Evolutionary conservation across 2,113 vertebrate species (phyloP), one percentile per base, ranked within the genome.

Genomic region (Connochaetes taurinus): DNA sequence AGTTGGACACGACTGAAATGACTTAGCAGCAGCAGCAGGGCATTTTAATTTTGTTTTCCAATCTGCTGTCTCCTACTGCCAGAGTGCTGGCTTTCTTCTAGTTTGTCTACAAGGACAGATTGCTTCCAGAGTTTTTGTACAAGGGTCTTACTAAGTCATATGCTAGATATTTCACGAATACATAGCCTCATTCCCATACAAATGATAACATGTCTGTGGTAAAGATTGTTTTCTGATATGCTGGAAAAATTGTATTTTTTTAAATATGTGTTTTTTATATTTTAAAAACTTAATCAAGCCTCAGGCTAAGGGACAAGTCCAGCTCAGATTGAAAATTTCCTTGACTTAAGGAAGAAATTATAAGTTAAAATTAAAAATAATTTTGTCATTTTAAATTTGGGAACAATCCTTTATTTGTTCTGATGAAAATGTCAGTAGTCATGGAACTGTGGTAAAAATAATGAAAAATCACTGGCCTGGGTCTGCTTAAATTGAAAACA

Each of bases 401-500:
- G 76, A 1, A 90, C 93, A 97, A 97, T 97, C 95, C 81, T 97
- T 78, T 97, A 97, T 98, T 98, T 98, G 82, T 98, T 97, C 97
- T 98, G 97, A 98, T 97, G 97, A 95, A 97, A 98, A 97, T 94
- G 98, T 98, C 97, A 95, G 98, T 95, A 97, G 87, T 97, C 97
- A 98, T 95, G 81, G 96, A 98, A 98, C 97, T 98, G 97, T 98
- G 98, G 23, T 97, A 98, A 98, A 98, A 98, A 98, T 98, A 98
- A 98, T 98, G 98, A 98, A 98, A 98, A 98, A 97, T 96, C 98
- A 98, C 96, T 98, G 98, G 95, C 95, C 97, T 98, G 98, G 94
- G 95, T 98, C 98, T 98, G 94, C 95, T 98, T 97, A 98, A 98
- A 98, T 98, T 98, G 97, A 98, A 98, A 98, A 95, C 96, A 97